Percentiles rank a stretch among this genome's conserved stretches.
Evolutionary conservation across 2,888 invertebrate genomes (phyloP).

Genomic region (Megaustenia siamemsis): DNA sequence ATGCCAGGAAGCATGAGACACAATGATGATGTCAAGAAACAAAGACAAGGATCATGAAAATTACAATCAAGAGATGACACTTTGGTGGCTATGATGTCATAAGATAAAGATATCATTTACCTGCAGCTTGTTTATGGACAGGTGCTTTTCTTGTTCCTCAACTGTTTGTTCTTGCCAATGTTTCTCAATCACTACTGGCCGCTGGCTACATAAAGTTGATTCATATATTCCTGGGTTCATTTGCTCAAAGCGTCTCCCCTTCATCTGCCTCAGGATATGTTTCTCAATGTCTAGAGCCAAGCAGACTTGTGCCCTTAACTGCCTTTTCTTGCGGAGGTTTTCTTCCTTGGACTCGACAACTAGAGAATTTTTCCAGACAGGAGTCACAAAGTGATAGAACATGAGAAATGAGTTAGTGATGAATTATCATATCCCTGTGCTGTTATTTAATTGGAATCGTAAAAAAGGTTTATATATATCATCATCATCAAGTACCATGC

Average conservation of each 20-base stretch:
- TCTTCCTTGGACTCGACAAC: constrained; percentile 76
- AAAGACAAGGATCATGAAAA: too few relatives aligned
- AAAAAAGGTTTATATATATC: too few relatives aligned
- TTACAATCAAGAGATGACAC: too few relatives aligned
- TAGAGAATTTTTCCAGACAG: constrained; percentile 55
- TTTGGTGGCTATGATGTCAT: too few relatives aligned
- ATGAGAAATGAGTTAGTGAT: too few relatives aligned
- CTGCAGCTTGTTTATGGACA: constrained; percentile 78
- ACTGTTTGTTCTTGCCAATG: constrained; percentile 78
- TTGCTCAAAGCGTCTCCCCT: constrained; percentile 76
- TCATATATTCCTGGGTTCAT: constrained; percentile 75
- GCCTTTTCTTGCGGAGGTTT: constrained; percentile 74
- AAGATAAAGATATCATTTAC: too few relatives aligned
- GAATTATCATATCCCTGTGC: too few relatives aligned
- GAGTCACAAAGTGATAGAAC: too few relatives aligned
- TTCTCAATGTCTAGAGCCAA: constrained; percentile 79
- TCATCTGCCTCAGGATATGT: constrained; percentile 78
- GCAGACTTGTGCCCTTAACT: constrained; percentile 75
- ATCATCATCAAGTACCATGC: too few relatives aligned
- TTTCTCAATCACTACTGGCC: constrained; percentile 78
- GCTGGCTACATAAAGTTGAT: constrained; percentile 73
- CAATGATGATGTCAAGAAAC: too few relatives aligned
- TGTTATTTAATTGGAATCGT: too few relatives aligned
- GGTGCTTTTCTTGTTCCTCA: constrained; percentile 77
- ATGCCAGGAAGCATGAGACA: too few relatives aligned